Conservation (phyloP, 2,797 vertebrate genomes). For the Rachycentron canadum region DNA sequence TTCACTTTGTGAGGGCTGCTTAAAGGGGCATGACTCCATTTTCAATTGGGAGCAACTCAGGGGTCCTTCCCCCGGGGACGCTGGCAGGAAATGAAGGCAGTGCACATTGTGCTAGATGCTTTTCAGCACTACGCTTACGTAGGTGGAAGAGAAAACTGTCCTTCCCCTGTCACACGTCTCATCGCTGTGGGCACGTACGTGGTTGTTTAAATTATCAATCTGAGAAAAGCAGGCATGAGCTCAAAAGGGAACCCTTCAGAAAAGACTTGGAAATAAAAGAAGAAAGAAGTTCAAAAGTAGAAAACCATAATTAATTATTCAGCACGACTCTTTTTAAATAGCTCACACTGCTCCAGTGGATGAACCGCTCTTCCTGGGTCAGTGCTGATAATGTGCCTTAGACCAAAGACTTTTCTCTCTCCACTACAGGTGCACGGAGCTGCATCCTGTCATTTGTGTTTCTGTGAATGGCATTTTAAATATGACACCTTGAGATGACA, state of each 20-base stretch:
- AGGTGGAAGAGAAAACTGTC: constrained; percentile 73
- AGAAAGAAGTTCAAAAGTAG: neutral
- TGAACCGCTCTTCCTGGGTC: constrained; percentile 25
- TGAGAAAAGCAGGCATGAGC: neutral
- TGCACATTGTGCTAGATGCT: constrained; percentile 85
- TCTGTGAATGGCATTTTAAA: constrained; percentile 73
- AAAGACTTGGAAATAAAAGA: neutral
- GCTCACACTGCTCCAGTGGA: neutral
- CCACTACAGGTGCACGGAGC: constrained; percentile 71
- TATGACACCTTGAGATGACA: constrained; percentile 73
- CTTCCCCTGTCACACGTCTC: constrained; percentile 64
- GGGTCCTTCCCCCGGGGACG: constrained; percentile 83
- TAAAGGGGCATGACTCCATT: constrained; percentile 90
- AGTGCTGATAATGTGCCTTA: constrained; percentile 22
- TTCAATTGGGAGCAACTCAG: constrained; percentile 89
- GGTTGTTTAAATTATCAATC: constrained; percentile 49
- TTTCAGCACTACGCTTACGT: constrained; percentile 77
- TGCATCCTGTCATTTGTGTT: constrained; percentile 73
- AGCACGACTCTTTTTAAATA: neutral
- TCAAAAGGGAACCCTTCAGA: neutral
- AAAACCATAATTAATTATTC: neutral
- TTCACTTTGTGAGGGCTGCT: constrained; percentile 87
- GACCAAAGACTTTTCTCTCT: constrained; percentile 24
- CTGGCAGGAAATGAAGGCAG: constrained; percentile 90
- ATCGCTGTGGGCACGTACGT: constrained; percentile 12